These are phyloP conservation scores for Nipponacmea schrenckii DNA, from an alignment of 2,888 invertebrate species.

Conservation along the genomic window DNA sequence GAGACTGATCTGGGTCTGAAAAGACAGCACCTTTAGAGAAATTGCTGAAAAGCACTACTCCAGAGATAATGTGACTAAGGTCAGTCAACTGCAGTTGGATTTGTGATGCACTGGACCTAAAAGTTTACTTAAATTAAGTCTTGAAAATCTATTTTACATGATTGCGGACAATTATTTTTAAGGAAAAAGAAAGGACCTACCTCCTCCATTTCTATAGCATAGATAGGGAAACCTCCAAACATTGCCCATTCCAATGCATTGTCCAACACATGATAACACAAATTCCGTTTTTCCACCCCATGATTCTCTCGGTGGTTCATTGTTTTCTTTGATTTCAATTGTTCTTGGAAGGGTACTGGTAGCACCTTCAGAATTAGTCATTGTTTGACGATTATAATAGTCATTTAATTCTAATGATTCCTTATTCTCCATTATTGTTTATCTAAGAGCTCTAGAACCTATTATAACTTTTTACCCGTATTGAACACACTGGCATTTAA, in stretches of 20 bases:
- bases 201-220: slow-evolving; percentile 57
- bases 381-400: not conserved
- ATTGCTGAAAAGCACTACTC: too few relatives aligned
- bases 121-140: too few relatives aligned
- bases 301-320: slow-evolving; percentile 35
- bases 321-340: slow-evolving; percentile 24
- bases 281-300: slow-evolving; percentile 55
- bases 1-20: too few relatives aligned
- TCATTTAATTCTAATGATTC: slow-evolving; percentile 26
- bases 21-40: too few relatives aligned
- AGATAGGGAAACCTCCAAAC: slow-evolving; percentile 55
- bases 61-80: too few relatives aligned
- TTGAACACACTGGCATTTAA: too few relatives aligned
- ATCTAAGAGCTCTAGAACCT: not conserved
- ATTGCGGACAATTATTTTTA: too few relatives aligned
- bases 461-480: too few relatives aligned
- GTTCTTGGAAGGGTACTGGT: slow-evolving; percentile 12
- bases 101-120: too few relatives aligned
- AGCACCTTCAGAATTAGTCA: slow-evolving; percentile 12
- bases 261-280: slow-evolving; percentile 52
- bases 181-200: slow-evolving; percentile 30
- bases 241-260: slow-evolving; percentile 56
- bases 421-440: slow-evolving; percentile 20
- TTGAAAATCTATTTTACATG: too few relatives aligned
- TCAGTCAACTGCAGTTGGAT: too few relatives aligned